Evolutionary conservation across 2,888 invertebrate species (phyloP), one percentile per base, ranked within the genome.

Genomic region (Vanessa cardui): DNA sequence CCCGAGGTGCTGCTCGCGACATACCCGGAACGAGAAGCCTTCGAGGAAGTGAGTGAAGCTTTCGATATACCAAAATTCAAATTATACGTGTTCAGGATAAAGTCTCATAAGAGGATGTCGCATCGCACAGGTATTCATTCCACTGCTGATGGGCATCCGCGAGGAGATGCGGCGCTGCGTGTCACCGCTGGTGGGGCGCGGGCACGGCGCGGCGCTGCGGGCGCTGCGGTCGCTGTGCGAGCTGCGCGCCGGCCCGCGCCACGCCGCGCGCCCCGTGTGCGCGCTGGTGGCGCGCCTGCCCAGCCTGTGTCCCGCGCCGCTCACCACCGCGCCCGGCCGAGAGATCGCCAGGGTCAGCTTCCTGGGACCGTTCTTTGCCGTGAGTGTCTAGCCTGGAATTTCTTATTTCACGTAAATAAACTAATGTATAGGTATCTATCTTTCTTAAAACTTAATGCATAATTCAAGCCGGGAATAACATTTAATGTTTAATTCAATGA

Each of bases 331-430:
- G 7, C 94, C 94, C 0, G 99, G 99, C 0, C 94, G 98, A 52
- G 99, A 99, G 88, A 94, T 99, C 67, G 96, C 97, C 0, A 94
- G 96, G 62, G 95, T 96, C 58, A 97, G 98, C 66, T 98, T 95
- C 82, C 94, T 99, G 8, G 99, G 98, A 18, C 98, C 99, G 0
- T 99, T 99, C 88, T 94, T 99, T 73, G 95, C 96, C 12, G 95
- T 99, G 0, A 84, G 86, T 83, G 12, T 9, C 2, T 9, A 1
- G 6, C 7, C 9, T 7, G 18, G 6, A 8, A 18, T 12, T 39
- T 0, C 12, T 12, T 12, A 39, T 39, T 39, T 12, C 4, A 12
- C 12, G 1, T 4, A n/a, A n/a, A n/a, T n/a, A n/a, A n/a, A n/a
- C n/a, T n/a, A n/a, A n/a, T n/a, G n/a, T n/a, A n/a, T n/a, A n/a